These are phyloP conservation scores for Muscidifurax raptorellus DNA, from an alignment of 1,140 invertebrate species.

Conservation along the genomic window DNA sequence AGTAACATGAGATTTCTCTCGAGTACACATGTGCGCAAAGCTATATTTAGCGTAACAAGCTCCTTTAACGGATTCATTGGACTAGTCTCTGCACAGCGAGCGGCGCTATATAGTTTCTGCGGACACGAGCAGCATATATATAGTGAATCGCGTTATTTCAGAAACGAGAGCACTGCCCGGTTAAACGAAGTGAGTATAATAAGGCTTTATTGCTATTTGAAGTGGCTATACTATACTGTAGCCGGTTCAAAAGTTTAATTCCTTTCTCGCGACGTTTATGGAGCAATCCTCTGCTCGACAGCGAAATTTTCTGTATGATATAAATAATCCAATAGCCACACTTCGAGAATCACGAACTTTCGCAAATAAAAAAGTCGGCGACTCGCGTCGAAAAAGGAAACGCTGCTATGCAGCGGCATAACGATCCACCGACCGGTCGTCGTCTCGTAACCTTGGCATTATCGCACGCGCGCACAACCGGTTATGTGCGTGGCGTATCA, in stretches of 20 bases:
- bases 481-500: not conserved
- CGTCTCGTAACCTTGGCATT: conserved; percentile 30
- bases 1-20: not conserved
- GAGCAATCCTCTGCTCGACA: no score
- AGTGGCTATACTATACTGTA: not conserved
- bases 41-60: not conserved
- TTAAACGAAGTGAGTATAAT: conserved; percentile 33
- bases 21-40: not conserved
- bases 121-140: no score
- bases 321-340: no score
- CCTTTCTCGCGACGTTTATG: not conserved
- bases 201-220: conserved; percentile 37
- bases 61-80: not conserved
- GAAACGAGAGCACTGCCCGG: conserved; percentile 20
- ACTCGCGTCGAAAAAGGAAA: conserved; percentile 27
- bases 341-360: no score
- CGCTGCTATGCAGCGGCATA: not conserved
- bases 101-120: no score
- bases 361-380: no score
- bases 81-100: not conserved
- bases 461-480: conserved; percentile 23
- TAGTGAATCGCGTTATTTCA: not conserved
- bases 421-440: no score
- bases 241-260: not conserved
- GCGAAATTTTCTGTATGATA: no score